Evolutionary conservation across 2,113 vertebrate species (phyloP), one percentile per base, ranked within the genome.

Genomic region (Rhodinocichla rosea): DNA sequence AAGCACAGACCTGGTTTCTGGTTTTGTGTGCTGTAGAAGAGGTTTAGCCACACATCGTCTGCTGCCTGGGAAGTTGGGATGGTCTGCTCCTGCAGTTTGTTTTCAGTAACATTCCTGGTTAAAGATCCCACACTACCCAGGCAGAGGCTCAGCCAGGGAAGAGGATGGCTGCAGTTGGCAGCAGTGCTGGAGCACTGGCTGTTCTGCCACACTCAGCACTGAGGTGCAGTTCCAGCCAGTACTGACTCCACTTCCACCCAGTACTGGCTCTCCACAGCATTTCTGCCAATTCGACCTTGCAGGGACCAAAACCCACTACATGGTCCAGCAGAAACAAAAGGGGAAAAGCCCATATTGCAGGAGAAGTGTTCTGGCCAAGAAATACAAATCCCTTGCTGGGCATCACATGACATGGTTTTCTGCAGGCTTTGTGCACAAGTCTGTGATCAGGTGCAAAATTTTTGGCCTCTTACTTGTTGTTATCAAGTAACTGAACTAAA

Each of bases 351-450:
- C 13, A 3, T 23, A 26, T 8, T 49, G 52, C 44, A 69, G 23
- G 18, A 76, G 32, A 62, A 64, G 28, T 14, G 23, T 68, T 83
- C 59, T 63, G 70, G n/a, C 17, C 37, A 69, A 74, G 82, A 63
- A 89, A 47, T 24, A 44, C 5, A 63, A 13, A 52, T 55, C 35
- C 73, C 19, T 55, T 40, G 24, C 8, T 78, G 44, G 40, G 28
- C 16, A 42, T 44, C 1, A 1, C 3, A 7, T 55, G 50, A 64
- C 2, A 0, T 59, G 8, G 3, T 33, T 85, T 47, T 68, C 45
- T 64, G 35, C 59, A 83, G 30, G 40, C 37, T 76, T 56, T n/a
- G 11, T 57, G 10, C 44, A 42, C 37, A 47, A 24, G 21, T 50
- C 53, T 50, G 21, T 62, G 44, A 65, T n/a, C 11, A n/a, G 47